Conservation (phyloP, 2,888 invertebrate genomes). For the Prionchulus punctatus region DNA sequence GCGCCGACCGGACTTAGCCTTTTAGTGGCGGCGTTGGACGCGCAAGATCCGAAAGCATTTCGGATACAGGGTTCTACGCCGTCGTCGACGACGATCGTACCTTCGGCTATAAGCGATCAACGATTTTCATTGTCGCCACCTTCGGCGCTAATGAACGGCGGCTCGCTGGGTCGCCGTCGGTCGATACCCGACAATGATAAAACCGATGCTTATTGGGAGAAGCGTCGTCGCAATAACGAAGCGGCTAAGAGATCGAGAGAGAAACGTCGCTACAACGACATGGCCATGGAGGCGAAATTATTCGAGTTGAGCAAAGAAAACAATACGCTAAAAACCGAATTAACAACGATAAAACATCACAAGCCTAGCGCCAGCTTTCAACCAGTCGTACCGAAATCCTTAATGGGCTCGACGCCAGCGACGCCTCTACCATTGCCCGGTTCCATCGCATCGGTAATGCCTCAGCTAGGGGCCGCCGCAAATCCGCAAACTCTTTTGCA, state of each 20-base stretch:
- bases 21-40: slow-evolving; percentile 9
- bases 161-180: neutral
- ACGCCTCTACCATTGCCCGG: neutral
- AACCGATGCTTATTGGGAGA: slow-evolving; percentile 92
- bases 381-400: slow-evolving; percentile 15
- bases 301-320: slow-evolving; percentile 87
- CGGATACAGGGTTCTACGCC: neutral
- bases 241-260: slow-evolving; percentile 91
- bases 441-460: neutral
- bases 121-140: neutral
- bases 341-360: slow-evolving; percentile 70
- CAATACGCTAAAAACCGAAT: slow-evolving; percentile 74
- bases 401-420: neutral
- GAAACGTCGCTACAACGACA: slow-evolving; percentile 84
- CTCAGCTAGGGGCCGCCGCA: neutral
- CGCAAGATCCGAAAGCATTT: neutral
- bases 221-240: slow-evolving; percentile 83
- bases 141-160: neutral
- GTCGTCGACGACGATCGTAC: neutral
- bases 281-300: slow-evolving; percentile 83
- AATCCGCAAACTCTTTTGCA: neutral
- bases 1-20: slow-evolving; percentile 13
- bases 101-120: neutral
- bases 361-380: slow-evolving; percentile 52
- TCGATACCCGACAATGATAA: slow-evolving; percentile 80